Conservation (phyloP, 2,888 invertebrate species). For the Lepidocyrtoides sp. region DNA sequence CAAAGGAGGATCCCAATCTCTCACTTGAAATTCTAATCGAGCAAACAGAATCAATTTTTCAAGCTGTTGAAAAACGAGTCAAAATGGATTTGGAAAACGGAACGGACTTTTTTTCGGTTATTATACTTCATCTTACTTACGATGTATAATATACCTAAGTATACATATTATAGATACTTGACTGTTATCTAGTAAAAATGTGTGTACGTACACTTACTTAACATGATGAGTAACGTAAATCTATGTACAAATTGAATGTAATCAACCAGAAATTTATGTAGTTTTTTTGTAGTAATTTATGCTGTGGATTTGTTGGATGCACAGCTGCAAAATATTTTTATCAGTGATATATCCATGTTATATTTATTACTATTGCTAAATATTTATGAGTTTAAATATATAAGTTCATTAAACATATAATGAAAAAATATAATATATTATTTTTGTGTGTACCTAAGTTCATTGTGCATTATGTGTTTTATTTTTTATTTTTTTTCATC, state of each 20-base stretch:
- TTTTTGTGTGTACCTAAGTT: no score
- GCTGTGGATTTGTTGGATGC: conserved; percentile 52
- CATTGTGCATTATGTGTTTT: background rate
- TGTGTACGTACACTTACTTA: background rate
- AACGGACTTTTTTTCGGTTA: conserved; percentile 29
- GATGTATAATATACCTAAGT: background rate
- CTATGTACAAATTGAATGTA: conserved; percentile 57
- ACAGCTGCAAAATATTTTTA: conserved; percentile 68
- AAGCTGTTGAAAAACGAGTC: conserved; percentile 69
- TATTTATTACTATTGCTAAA: conserved; percentile 64
- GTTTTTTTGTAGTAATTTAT: conserved; percentile 33
- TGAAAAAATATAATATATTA: background rate
- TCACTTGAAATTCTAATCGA: conserved; percentile 71
- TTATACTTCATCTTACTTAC: conserved; percentile 52
- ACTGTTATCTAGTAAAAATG: conserved; percentile 1
- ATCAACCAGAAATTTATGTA: conserved; percentile 68
- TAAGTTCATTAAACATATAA: background rate
- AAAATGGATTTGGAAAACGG: conserved; percentile 60
- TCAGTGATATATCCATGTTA: conserved; percentile 57
- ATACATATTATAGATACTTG: conserved; percentile 10
- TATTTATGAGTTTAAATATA: conserved; percentile 61
- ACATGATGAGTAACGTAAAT: conserved; percentile 15
- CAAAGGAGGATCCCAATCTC: conserved; percentile 36
- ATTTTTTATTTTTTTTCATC: conserved; percentile 10
- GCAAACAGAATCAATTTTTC: conserved; percentile 72